phyloP scores from a whole-genome alignment of 2,888 invertebrate genomes.

The Pherbina coryleti region DNA sequence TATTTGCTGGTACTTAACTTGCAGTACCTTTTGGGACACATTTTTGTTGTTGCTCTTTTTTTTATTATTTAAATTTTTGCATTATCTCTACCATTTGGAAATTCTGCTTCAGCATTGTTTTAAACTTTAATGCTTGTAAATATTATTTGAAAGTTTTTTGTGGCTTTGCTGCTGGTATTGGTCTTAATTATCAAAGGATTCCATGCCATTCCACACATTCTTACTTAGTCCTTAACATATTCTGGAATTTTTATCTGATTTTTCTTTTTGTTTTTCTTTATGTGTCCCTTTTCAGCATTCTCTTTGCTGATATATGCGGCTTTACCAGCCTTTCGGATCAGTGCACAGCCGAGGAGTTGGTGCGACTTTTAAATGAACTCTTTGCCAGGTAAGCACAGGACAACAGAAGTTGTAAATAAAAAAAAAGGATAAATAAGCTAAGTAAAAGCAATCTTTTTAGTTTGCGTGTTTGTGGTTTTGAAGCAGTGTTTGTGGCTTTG shows the following conservation, averaged over 20 bases:
- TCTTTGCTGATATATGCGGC: slow-evolving; percentile 94
- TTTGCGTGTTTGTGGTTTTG: too few relatives aligned
- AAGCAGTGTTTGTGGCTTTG: too few relatives aligned
- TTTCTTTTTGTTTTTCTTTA: slow-evolving; percentile 15
- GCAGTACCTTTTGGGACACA: not conserved
- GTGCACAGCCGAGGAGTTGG: slow-evolving; percentile 92
- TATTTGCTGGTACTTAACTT: not conserved
- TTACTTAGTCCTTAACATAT: not conserved
- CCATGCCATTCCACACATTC: not conserved
- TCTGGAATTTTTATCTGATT: slow-evolving; percentile 7
- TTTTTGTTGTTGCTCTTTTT: not conserved
- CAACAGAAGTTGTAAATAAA: not conserved
- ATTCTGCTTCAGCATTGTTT: not conserved
- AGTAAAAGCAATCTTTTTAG: too few relatives aligned
- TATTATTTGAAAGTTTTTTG: too few relatives aligned
- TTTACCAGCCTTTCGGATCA: slow-evolving; percentile 92
- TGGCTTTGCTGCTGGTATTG: not conserved
- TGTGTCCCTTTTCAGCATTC: slow-evolving; percentile 75
- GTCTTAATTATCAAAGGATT: not conserved
- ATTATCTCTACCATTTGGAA: not conserved
- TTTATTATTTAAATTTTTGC: not conserved
- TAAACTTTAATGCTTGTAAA: not conserved
- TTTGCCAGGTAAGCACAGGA: slow-evolving; percentile 80
- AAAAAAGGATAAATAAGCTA: too few relatives aligned
- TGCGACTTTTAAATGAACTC: slow-evolving; percentile 88